Conservation (phyloP, 2,888 invertebrate species). For the Mesorhabditis sp. region DNA sequence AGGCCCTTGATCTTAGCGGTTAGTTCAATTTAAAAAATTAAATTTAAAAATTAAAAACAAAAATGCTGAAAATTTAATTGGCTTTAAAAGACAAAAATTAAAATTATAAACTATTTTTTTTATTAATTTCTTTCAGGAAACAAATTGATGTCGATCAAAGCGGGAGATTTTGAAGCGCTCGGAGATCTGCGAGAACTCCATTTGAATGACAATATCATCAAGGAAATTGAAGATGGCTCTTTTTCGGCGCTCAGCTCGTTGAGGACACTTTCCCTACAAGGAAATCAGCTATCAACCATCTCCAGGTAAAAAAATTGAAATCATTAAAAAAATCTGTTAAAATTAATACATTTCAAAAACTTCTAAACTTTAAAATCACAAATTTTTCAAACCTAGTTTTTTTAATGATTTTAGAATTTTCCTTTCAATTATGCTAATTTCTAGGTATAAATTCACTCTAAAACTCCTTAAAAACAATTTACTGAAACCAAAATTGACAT, state of each 20-base stretch:
- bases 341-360: too few relatives aligned
- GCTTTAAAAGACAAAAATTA: neutral
- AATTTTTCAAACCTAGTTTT: too few relatives aligned
- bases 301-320: constrained; percentile 23
- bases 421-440: too few relatives aligned
- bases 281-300: constrained; percentile 56
- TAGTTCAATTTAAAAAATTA: constrained; percentile 5
- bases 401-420: too few relatives aligned
- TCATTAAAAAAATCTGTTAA: constrained; percentile 7
- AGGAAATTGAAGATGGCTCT: constrained; percentile 35
- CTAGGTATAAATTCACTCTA: too few relatives aligned
- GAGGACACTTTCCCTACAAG: constrained; percentile 57
- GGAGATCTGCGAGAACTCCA: constrained; percentile 52
- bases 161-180: constrained; percentile 55
- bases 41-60: neutral
- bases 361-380: too few relatives aligned
- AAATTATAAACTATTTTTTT: constrained; percentile 26
- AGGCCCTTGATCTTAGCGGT: constrained; percentile 39
- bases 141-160: constrained; percentile 55
- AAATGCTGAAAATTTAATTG: neutral
- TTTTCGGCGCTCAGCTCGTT: constrained; percentile 37
- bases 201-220: constrained; percentile 34
- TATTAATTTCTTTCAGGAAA: constrained; percentile 60
- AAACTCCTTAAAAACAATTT: too few relatives aligned
- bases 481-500: too few relatives aligned